phyloP scores from a whole-genome alignment of 2,797 vertebrate genomes.

The Onychomys torridus region DNA sequence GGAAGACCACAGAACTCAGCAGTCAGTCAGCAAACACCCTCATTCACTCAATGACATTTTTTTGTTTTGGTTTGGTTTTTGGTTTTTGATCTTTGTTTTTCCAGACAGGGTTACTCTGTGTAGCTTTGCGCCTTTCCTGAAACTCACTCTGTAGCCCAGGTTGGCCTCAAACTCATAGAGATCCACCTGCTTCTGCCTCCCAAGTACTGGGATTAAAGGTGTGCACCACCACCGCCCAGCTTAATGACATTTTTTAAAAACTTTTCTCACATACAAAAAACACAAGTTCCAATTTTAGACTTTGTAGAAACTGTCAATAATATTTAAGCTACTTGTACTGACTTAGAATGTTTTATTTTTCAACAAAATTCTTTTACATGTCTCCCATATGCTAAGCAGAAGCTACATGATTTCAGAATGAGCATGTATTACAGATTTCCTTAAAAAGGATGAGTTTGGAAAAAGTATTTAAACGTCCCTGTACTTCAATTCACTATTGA shows the following conservation, averaged over 20 bases:
- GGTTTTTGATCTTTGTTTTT: no score
- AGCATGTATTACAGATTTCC: not conserved
- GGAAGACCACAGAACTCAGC: not conserved
- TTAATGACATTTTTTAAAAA: not conserved
- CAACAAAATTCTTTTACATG: slow-evolving; percentile 19
- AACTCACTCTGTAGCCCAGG: no score
- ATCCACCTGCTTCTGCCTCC: no score
- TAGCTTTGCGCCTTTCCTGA: no score
- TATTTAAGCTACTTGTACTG: not conserved
- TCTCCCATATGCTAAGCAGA: not conserved
- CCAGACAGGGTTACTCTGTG: no score
- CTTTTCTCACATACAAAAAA: not conserved
- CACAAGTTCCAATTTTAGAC: not conserved
- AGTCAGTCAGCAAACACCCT: not conserved
- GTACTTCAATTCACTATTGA: slow-evolving; percentile 12
- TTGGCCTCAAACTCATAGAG: no score
- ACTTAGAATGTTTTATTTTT: slow-evolving; percentile 28
- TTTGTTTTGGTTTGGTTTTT: no score
- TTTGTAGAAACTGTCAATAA: not conserved
- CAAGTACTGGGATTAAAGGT: no score
- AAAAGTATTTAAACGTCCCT: not conserved
- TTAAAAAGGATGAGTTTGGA: not conserved
- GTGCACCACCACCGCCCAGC: no score
- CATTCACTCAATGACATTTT: not conserved
- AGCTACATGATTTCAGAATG: not conserved